These are phyloP conservation scores for Rugalucina vietnamica DNA, from an alignment of 2,888 invertebrate genomes.

Conservation along the genomic window DNA sequence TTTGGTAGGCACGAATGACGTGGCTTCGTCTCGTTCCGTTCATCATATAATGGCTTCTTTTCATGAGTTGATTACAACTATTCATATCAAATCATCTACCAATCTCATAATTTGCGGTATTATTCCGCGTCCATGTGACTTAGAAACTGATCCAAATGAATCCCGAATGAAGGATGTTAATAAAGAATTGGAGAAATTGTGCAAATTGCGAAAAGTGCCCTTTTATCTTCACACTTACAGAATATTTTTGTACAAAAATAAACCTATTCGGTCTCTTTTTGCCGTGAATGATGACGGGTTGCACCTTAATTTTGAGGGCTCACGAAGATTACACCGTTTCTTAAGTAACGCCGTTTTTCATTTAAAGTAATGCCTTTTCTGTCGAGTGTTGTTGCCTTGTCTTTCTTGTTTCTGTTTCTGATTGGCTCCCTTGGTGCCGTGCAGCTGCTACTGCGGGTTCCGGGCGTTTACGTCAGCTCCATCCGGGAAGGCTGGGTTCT, in stretches of 20 bases:
- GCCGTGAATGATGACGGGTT: neutral
- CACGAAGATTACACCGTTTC: neutral
- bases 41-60: neutral
- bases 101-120: no score
- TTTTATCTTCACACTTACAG: slow-evolving; percentile 4
- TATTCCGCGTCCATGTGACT: no score
- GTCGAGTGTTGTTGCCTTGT: no score
- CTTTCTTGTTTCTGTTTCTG: no score
- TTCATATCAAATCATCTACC: no score
- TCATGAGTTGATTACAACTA: neutral
- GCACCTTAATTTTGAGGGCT: neutral
- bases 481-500: no score
- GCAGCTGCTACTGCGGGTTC: no score
- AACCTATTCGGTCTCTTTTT: neutral
- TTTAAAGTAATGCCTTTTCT: no score
- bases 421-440: no score
- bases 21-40: neutral
- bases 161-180: neutral
- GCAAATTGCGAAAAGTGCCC: neutral
- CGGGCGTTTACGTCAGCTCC: no score
- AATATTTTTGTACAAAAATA: neutral
- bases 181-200: neutral
- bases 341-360: neutral
- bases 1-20: neutral
- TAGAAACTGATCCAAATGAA: neutral